Percentiles rank a stretch among this genome's conserved stretches.
phyloP scores from a whole-genome alignment of 2,113 vertebrate species.

The Recurvirostra avosetta region DNA sequence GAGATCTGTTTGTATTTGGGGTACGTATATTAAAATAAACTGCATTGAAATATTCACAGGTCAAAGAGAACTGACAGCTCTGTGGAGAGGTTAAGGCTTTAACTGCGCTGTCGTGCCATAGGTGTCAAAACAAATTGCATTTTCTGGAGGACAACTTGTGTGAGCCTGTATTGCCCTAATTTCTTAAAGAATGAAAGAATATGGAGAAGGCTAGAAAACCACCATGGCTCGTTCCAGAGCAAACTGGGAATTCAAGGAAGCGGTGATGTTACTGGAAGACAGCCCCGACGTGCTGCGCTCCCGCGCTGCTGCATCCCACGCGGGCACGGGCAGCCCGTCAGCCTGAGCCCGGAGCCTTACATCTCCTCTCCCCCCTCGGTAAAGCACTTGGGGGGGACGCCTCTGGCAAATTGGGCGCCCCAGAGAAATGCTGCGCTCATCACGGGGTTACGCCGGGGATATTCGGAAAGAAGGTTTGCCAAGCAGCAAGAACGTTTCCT shows the following conservation, averaged over 20 bases:
- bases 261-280: accelerated
- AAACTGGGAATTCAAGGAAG: neutral
- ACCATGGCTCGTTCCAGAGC: neutral
- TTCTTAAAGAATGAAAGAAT: neutral
- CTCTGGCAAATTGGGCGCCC: neutral
- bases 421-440: neutral
- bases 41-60: neutral
- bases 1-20: neutral
- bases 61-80: neutral
- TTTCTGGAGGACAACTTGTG: neutral
- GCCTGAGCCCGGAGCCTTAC: neutral
- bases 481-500: neutral
- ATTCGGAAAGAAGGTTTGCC: accelerated
- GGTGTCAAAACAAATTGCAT: neutral
- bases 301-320: accelerated
- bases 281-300: accelerated
- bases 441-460: accelerated
- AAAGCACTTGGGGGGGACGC: accelerated
- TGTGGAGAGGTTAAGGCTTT: neutral
- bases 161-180: neutral
- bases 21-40: neutral
- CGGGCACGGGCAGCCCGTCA: neutral
- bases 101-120: neutral
- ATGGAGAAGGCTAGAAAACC: neutral
- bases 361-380: neutral